These are phyloP conservation scores for Shargacucullia verbasci DNA, from an alignment of 2,888 invertebrate genomes.

Conservation along the genomic window DNA sequence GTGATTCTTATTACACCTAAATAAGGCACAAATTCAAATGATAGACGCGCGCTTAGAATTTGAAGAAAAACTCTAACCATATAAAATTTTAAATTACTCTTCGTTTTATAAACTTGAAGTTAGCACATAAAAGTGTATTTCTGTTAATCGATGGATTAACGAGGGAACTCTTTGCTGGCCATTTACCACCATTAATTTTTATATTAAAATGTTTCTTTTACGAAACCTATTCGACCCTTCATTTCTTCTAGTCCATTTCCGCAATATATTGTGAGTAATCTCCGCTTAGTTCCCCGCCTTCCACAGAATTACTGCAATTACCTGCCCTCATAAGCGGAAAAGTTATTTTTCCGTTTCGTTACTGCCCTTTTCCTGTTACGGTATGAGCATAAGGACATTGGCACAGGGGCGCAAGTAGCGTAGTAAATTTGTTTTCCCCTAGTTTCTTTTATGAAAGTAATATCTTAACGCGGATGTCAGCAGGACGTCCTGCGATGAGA, in stretches of 20 bases:
- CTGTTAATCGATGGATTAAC: no score
- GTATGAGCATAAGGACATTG: constrained; percentile 6
- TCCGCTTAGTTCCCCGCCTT: constrained; percentile 3
- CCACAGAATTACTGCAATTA: constrained; percentile 38
- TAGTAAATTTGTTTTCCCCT: constrained; percentile 60
- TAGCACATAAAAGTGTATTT: no score
- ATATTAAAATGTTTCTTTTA: no score
- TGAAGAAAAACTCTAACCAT: no score
- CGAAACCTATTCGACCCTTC: no score
- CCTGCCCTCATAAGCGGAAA: constrained; percentile 40
- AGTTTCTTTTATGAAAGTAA: constrained; percentile 67
- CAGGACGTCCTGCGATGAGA: constrained; percentile 37
- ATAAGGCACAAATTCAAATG: no score
- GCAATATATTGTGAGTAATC: constrained; percentile 20
- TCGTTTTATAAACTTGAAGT: no score
- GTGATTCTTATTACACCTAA: no score
- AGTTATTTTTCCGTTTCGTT: constrained; percentile 25
- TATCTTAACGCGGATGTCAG: constrained; percentile 63
- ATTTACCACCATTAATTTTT: no score
- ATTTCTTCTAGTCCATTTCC: background rate
- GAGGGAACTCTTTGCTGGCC: no score
- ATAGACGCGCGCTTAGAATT: no score
- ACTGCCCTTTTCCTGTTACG: constrained; percentile 16
- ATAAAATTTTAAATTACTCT: no score
- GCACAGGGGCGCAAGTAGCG: constrained; percentile 19